phyloP scores from a whole-genome alignment of 2,113 vertebrate species.

The Eclectus roratus region DNA sequence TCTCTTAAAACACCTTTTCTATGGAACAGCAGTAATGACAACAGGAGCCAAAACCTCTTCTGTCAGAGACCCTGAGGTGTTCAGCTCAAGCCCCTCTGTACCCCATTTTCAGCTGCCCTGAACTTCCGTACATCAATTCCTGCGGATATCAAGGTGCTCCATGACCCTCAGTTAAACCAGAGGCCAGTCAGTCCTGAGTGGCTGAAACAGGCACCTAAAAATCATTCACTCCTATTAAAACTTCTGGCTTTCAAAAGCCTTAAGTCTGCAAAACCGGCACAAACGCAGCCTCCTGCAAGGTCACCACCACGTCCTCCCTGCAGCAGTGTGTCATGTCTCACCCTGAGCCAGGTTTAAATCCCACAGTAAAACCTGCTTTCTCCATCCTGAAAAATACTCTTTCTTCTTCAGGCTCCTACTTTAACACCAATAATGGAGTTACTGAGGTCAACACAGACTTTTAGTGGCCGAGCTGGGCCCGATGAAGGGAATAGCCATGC shows the following conservation, averaged over 20 bases:
- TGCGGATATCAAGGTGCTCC: not conserved
- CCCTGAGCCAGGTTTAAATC: not conserved
- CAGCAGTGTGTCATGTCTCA: not conserved
- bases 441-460: not conserved
- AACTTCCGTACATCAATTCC: not conserved
- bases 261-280: not conserved
- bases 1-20: not conserved
- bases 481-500: rapidly evolving
- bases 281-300: not conserved
- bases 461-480: not conserved
- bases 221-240: not conserved
- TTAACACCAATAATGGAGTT: not conserved
- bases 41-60: not conserved
- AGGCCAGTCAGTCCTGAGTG: not conserved
- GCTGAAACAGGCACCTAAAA: not conserved
- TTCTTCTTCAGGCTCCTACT: not conserved
- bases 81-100: not conserved
- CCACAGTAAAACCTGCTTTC: not conserved
- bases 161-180: not conserved
- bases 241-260: not conserved
- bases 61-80: rapidly evolving
- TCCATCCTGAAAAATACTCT: not conserved
- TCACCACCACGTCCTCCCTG: not conserved
- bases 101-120: not conserved
- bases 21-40: not conserved